phyloP scores from a whole-genome alignment of 35 echinoderm and acorn worm species.

The Holothuria glaberrima region DNA sequence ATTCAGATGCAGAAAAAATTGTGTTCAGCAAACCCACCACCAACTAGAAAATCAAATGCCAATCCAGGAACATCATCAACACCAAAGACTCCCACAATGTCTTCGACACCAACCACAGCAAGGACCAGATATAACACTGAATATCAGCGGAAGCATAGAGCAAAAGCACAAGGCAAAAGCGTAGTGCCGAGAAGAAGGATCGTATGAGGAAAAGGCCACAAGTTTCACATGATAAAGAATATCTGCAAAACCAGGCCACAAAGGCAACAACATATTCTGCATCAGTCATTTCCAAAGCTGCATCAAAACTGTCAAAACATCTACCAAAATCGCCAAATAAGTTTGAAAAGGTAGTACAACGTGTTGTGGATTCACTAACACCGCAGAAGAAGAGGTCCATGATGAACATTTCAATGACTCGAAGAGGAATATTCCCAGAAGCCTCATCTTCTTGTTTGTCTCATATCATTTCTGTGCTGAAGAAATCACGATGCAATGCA shows the following conservation, averaged over 20 bases:
- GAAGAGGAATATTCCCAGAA: not conserved
- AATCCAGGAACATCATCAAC: not conserved
- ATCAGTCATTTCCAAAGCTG: not conserved
- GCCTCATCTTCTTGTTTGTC: not conserved
- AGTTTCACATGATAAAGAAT: not conserved
- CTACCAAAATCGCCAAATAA: not conserved
- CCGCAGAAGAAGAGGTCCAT: not conserved
- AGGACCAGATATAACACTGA: conserved; percentile 15
- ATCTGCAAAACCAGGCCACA: not conserved
- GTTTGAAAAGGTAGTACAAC: not conserved
- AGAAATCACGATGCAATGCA: not conserved
- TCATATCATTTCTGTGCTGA: not conserved
- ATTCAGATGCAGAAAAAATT: not conserved
- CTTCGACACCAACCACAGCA: not conserved
- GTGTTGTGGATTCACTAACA: not conserved
- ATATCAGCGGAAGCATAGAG: not conserved
- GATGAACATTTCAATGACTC: not conserved
- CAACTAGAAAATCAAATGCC: not conserved
- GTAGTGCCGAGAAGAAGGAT: not conserved
- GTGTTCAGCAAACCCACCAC: no score
- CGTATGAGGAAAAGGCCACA: not conserved
- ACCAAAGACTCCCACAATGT: conserved; percentile 3
- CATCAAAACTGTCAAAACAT: not conserved
- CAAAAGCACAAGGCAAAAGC: conserved; percentile 10
- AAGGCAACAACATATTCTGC: not conserved